A percentile compares a stretch with the other conserved stretches of the same genome.
Evolutionary conservation across 2,888 invertebrate species (phyloP).

Genomic region (Aspidapion aeneum): DNA sequence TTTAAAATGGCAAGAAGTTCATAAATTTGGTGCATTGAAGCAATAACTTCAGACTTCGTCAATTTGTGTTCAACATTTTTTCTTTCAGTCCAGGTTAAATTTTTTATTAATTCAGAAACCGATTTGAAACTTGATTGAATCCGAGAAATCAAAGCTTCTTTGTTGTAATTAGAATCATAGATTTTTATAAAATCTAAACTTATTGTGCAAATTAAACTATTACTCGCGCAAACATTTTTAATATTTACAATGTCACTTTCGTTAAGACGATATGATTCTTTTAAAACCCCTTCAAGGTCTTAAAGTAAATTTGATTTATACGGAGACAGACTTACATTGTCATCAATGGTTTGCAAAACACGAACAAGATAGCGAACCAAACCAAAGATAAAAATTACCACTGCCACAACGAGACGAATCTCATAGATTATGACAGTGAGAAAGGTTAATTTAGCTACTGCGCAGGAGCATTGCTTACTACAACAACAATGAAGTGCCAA

Average conservation of each 20-base stretch:
- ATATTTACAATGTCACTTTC: conserved; percentile 28
- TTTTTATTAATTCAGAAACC: conserved; percentile 34
- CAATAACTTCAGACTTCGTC: conserved; percentile 36
- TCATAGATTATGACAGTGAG: no score
- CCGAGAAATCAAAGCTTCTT: conserved; percentile 31
- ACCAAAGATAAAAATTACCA: no score
- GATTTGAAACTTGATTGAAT: conserved; percentile 32
- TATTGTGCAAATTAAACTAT: conserved; percentile 32
- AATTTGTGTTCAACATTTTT: conserved; percentile 31
- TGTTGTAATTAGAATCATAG: conserved; percentile 31
- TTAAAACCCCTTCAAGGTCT: conserved; percentile 51
- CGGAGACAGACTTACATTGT: conserved; percentile 44
- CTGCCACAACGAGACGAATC: no score
- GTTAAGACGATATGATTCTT: conserved; percentile 29
- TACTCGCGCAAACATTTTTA: conserved; percentile 34
- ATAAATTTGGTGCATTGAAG: conserved; percentile 43
- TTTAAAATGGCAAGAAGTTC: conserved; percentile 38
- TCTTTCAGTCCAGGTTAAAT: conserved; percentile 37
- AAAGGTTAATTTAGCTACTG: no score
- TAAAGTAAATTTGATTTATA: conserved; percentile 53
- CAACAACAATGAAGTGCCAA: no score
- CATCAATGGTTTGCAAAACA: conserved; percentile 46
- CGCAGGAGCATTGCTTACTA: no score
- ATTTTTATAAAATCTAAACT: conserved; percentile 32
- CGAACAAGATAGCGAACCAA: no score